phyloP scores from a whole-genome alignment of 2,797 vertebrate species.

The Xenopus petersii region DNA sequence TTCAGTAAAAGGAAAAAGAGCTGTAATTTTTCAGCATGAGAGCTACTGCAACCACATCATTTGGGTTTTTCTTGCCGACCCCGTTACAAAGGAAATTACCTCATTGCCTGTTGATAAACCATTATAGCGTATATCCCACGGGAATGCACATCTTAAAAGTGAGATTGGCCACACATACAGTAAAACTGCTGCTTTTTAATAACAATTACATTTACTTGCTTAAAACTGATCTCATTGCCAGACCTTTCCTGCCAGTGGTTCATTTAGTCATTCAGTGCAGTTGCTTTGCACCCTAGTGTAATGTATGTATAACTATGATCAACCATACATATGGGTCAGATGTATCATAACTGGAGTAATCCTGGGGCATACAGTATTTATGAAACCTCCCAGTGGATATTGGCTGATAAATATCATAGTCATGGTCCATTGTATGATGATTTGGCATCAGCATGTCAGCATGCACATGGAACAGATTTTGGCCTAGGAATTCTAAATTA shows the following conservation, averaged over 20 bases:
- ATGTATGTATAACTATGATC: too few relatives aligned
- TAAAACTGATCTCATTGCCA: background rate
- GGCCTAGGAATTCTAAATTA: too few relatives aligned
- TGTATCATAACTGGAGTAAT: too few relatives aligned
- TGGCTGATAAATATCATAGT: too few relatives aligned
- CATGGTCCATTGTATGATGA: too few relatives aligned
- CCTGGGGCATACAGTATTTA: too few relatives aligned
- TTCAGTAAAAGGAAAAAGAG: background rate
- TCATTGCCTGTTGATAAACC: constrained; percentile 45
- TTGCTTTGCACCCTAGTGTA: too few relatives aligned
- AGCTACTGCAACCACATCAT: constrained; percentile 30
- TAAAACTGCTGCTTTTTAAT: constrained; percentile 12
- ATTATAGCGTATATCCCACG: constrained; percentile 44
- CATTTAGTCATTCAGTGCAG: too few relatives aligned
- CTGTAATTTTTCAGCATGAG: constrained; percentile 1
- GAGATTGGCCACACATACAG: constrained; percentile 35
- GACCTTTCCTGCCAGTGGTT: background rate
- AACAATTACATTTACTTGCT: background rate
- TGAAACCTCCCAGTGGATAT: too few relatives aligned
- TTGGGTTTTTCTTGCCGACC: constrained; percentile 36
- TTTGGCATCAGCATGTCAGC: too few relatives aligned
- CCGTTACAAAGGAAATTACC: constrained; percentile 39
- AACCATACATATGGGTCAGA: too few relatives aligned
- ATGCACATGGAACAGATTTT: too few relatives aligned
- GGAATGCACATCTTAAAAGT: constrained; percentile 36